Conservation (phyloP, 1,140 invertebrate species). For the Tetramorium parvispinum region DNA sequence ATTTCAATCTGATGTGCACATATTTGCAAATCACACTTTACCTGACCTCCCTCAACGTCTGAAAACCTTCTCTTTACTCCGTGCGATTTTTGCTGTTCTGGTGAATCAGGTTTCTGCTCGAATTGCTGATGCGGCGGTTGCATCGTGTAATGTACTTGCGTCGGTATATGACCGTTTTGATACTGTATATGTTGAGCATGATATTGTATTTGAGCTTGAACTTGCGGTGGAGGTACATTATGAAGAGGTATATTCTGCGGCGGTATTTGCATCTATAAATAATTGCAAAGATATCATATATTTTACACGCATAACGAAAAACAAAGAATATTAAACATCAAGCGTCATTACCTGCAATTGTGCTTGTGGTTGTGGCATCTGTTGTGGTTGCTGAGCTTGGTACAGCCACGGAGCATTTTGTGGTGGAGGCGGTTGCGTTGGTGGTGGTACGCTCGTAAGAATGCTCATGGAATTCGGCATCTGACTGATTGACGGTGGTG, state of each 20-base stretch:
- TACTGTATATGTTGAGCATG: conserved; percentile 83
- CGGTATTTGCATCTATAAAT: conserved; percentile 75
- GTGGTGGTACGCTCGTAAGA: conserved; percentile 83
- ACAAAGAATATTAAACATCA: not conserved
- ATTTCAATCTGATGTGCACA: not conserved
- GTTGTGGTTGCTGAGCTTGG: conserved; percentile 79
- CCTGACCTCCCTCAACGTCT: conserved; percentile 82
- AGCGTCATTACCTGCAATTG: conserved; percentile 78
- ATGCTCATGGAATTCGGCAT: conserved; percentile 83
- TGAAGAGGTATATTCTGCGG: conserved; percentile 78
- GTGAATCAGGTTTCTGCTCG: conserved; percentile 80
- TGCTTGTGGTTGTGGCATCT: conserved; percentile 76
- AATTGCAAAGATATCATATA: conserved; percentile 39
- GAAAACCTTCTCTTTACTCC: conserved; percentile 84
- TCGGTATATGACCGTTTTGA: conserved; percentile 83
- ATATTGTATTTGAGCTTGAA: conserved; percentile 83
- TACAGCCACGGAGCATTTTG: conserved; percentile 83
- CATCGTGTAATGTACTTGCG: conserved; percentile 82
- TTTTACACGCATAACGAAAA: not conserved
- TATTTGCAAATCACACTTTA: conserved; percentile 59
- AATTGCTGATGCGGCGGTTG: conserved; percentile 80
- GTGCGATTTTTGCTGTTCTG: conserved; percentile 82
- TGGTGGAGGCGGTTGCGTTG: conserved; percentile 79
- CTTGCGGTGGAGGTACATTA: conserved; percentile 79
- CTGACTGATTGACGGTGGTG: conserved; percentile 80